Evolutionary conservation across 1,140 invertebrate species (phyloP).

Genomic region (Listronotus bonariensis): DNA sequence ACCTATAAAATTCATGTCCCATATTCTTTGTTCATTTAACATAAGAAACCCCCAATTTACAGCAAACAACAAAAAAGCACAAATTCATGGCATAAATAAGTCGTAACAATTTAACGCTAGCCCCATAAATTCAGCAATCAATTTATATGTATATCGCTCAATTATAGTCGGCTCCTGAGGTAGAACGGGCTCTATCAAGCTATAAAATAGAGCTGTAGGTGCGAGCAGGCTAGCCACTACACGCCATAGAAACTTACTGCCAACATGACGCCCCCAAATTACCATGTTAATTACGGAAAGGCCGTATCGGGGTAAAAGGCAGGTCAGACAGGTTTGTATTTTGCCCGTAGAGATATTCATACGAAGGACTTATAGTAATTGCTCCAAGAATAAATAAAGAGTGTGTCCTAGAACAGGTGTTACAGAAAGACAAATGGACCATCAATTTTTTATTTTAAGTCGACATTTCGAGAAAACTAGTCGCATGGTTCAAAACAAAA

Average conservation of each 20-base stretch:
- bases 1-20: too few relatives aligned
- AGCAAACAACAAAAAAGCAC: not conserved
- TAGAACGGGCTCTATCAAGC: constrained; percentile 21
- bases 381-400: too few relatives aligned
- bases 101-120: constrained; percentile 7
- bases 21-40: too few relatives aligned
- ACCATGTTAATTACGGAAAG: constrained; percentile 55
- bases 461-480: too few relatives aligned
- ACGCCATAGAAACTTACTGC: constrained; percentile 53
- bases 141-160: constrained; percentile 56
- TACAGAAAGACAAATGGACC: too few relatives aligned
- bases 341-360: too few relatives aligned
- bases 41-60: not conserved
- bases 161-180: constrained; percentile 40
- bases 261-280: constrained; percentile 55
- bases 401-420: too few relatives aligned
- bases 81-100: constrained; percentile 2
- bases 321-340: constrained; percentile 4
- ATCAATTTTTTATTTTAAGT: too few relatives aligned
- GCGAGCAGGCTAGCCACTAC: constrained; percentile 50
- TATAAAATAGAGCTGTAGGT: constrained; percentile 29
- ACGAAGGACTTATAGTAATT: too few relatives aligned
- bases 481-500: too few relatives aligned
- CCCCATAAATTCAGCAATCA: constrained; percentile 46
- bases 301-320: constrained; percentile 36